Evolutionary conservation across 2,113 vertebrate genomes (phyloP).

Genomic region (Notothenia rossii): DNA sequence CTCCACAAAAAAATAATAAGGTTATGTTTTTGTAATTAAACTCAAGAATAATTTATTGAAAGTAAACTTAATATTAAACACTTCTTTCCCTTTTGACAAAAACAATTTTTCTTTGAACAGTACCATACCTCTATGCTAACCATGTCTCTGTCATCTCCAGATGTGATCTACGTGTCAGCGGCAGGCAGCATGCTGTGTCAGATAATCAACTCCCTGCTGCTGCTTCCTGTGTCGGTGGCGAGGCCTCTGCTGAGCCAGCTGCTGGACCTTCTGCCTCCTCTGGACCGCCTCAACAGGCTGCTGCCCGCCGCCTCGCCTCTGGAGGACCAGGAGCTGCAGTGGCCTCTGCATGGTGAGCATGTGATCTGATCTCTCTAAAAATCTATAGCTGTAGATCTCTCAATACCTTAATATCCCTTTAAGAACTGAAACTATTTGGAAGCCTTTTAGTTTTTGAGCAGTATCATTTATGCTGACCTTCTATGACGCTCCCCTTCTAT

Average conservation of each 20-base stretch:
- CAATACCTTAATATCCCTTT: too few species aligned
- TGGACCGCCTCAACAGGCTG: constrained; percentile 94
- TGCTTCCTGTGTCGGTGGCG: constrained; percentile 94
- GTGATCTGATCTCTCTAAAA: not conserved
- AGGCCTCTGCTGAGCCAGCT: constrained; percentile 92
- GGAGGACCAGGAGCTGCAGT: constrained; percentile 98
- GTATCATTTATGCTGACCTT: not conserved
- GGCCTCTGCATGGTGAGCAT: constrained; percentile 94
- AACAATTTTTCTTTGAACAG: not conserved
- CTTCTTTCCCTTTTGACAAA: not conserved
- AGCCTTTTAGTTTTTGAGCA: not conserved
- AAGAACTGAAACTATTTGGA: not conserved
- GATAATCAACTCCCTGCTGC: constrained; percentile 92
- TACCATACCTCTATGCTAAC: too few species aligned
- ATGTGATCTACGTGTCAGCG: constrained; percentile 96
- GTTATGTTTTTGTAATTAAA: not conserved
- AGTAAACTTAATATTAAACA: not conserved
- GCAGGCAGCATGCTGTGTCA: constrained; percentile 98
- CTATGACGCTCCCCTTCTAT: rapidly evolving
- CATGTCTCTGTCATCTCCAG: constrained; percentile 70
- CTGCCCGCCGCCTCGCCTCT: constrained; percentile 93
- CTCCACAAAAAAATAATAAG: not conserved
- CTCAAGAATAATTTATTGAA: not conserved
- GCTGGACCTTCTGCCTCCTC: constrained; percentile 92
- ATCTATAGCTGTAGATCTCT: not conserved